phyloP scores from a whole-genome alignment of 2,113 vertebrate species.

The Pao palembangensis region DNA sequence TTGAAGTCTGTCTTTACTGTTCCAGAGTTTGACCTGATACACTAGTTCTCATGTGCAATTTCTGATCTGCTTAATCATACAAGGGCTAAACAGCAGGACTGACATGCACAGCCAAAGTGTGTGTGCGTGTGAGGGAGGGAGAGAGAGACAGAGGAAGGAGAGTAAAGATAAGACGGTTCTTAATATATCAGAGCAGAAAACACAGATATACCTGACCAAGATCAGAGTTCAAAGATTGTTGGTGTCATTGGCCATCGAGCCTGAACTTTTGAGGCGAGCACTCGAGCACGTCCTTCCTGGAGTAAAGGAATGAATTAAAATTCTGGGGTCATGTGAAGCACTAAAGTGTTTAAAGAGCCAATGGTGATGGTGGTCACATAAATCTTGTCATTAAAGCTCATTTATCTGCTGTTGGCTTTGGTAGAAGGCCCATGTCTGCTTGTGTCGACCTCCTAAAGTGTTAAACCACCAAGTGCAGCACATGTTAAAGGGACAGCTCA shows the following conservation, averaged over 20 bases:
- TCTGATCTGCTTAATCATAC: constrained; percentile 33
- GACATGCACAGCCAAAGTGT: constrained; percentile 51
- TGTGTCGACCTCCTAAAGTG: constrained; percentile 29
- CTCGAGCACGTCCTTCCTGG: neutral
- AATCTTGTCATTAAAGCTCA: constrained; percentile 15
- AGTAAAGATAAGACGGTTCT: neutral
- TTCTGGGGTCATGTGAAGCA: constrained; percentile 10
- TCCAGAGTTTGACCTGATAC: too few species aligned
- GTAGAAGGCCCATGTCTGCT: constrained; percentile 12
- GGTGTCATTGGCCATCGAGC: constrained; percentile 5
- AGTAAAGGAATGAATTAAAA: constrained; percentile 3
- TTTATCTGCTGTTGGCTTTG: constrained; percentile 28
- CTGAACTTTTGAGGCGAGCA: constrained; percentile 5
- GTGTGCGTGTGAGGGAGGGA: constrained; percentile 19
- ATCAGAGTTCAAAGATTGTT: constrained; percentile 26
- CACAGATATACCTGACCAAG: constrained; percentile 4
- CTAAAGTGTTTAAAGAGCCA: constrained; percentile 17
- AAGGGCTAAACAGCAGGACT: neutral
- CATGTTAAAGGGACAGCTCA: constrained; percentile 43
- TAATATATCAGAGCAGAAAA: constrained; percentile 2
- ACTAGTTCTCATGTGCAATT: constrained; percentile 31
- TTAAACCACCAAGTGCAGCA: constrained; percentile 31
- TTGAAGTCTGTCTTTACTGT: too few species aligned
- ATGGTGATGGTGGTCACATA: constrained; percentile 7
- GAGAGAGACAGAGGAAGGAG: neutral